Evolutionary conservation across 2,113 vertebrate species (phyloP).

Genomic region (Phainopepla nitens): DNA sequence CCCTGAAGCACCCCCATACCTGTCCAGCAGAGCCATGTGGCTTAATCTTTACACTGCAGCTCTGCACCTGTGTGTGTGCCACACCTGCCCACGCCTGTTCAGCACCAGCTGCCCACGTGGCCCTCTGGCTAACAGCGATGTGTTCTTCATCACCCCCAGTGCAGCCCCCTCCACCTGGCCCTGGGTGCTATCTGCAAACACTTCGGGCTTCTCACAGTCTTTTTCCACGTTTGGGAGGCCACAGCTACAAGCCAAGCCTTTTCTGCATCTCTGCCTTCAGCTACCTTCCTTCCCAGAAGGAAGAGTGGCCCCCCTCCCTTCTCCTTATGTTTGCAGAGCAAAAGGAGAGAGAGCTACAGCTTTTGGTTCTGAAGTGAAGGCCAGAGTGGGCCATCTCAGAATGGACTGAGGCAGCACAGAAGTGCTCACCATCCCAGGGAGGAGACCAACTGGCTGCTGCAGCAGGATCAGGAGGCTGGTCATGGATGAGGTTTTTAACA

Average conservation of each 20-base stretch:
- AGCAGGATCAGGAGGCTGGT: not conserved
- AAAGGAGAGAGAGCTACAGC: not conserved
- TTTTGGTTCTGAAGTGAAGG: not conserved
- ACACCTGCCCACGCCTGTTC: not conserved
- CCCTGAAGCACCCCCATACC: not conserved
- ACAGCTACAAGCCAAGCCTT: not conserved
- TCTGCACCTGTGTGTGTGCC: not conserved
- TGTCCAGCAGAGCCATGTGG: not conserved
- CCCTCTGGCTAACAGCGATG: not conserved
- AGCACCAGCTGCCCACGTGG: not conserved
- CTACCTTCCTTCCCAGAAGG: not conserved
- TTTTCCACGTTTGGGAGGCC: not conserved
- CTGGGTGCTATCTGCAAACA: not conserved
- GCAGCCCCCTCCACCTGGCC: not conserved
- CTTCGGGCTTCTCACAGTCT: not conserved
- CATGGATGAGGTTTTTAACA: not conserved
- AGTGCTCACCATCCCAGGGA: not conserved
- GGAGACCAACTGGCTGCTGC: not conserved
- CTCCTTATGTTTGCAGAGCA: not conserved
- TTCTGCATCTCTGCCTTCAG: not conserved
- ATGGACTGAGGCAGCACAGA: not conserved
- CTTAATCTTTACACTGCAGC: not conserved
- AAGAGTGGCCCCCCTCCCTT: not conserved
- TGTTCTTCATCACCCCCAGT: not conserved
- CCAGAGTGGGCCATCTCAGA: not conserved